Conservation (phyloP, 2,888 invertebrate genomes). For the Abscondita cerata region DNA sequence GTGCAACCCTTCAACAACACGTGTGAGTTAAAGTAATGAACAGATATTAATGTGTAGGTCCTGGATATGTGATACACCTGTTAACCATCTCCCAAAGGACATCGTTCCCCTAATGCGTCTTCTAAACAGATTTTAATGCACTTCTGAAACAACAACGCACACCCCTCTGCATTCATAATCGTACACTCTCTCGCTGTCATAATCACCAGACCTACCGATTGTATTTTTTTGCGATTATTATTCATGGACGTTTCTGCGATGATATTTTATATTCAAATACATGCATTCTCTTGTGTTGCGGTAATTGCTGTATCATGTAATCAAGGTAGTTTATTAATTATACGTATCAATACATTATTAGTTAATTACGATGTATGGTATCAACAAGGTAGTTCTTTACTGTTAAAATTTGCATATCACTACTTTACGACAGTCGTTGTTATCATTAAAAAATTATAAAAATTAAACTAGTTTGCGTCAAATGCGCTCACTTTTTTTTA, state of each 20-base stretch:
- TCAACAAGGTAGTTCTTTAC: constrained; percentile 22
- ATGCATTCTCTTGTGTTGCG: constrained; percentile 21
- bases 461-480: too few relatives aligned
- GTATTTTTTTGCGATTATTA: constrained; percentile 12
- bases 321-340: constrained; percentile 39
- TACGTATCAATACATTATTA: constrained; percentile 40
- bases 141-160: constrained; percentile 56
- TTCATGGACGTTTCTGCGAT: constrained; percentile 6
- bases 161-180: constrained; percentile 38
- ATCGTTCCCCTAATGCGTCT: constrained; percentile 52
- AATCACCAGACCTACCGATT: constrained; percentile 34
- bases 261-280: constrained; percentile 6
- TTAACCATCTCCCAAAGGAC: constrained; percentile 57
- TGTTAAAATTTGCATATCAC: constrained; percentile 27
- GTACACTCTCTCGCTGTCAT: constrained; percentile 37
- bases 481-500: too few relatives aligned
- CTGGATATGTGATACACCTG: constrained; percentile 59
- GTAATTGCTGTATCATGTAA: too few relatives aligned
- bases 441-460: too few relatives aligned
- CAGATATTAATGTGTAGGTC: constrained; percentile 34
- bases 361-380: constrained; percentile 40
- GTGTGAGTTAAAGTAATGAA: constrained; percentile 36
- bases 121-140: constrained; percentile 66
- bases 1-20: constrained; percentile 33
- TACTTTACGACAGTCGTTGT: neutral